phyloP scores from a whole-genome alignment of 1,140 invertebrate genomes.

The Cherax destructor region DNA sequence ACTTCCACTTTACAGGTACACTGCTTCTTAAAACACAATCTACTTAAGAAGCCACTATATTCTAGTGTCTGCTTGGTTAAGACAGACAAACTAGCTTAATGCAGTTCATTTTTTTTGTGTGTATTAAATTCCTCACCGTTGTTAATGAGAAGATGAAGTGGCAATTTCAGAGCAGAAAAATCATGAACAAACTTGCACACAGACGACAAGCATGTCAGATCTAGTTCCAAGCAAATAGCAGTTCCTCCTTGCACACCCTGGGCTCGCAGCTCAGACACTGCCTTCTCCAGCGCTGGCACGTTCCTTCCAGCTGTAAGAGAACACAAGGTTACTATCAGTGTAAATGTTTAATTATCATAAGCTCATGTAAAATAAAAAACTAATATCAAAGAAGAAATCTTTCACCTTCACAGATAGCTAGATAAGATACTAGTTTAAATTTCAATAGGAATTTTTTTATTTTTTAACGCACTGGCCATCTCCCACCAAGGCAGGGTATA shows the following conservation, averaged over 20 bases:
- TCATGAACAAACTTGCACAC: constrained; percentile 29
- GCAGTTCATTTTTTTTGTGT: neutral
- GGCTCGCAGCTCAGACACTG: constrained; percentile 12
- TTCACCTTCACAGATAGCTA: too few relatives aligned
- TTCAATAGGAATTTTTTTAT: too few relatives aligned
- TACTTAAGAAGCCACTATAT: too few relatives aligned
- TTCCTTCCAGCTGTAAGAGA: constrained; percentile 39
- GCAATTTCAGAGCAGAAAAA: constrained; percentile 43
- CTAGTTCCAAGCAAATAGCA: constrained; percentile 39
- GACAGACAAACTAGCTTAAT: neutral
- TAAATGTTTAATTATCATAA: neutral
- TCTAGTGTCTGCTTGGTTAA: too few relatives aligned
- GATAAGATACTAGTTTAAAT: too few relatives aligned
- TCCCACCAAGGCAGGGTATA: too few relatives aligned
- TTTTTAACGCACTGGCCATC: too few relatives aligned
- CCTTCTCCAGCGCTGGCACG: constrained; percentile 23
- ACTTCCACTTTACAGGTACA: too few relatives aligned
- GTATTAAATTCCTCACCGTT: constrained; percentile 38
- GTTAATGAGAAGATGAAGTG: constrained; percentile 61
- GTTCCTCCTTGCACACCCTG: constrained; percentile 2
- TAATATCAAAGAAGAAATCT: too few relatives aligned
- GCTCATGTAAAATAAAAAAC: too few relatives aligned
- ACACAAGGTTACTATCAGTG: neutral
- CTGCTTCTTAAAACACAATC: too few relatives aligned
- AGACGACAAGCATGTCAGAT: constrained; percentile 40